These are phyloP conservation scores for Scalopus aquaticus DNA, from an alignment of 2,113 vertebrate genomes.

Conservation along the genomic window DNA sequence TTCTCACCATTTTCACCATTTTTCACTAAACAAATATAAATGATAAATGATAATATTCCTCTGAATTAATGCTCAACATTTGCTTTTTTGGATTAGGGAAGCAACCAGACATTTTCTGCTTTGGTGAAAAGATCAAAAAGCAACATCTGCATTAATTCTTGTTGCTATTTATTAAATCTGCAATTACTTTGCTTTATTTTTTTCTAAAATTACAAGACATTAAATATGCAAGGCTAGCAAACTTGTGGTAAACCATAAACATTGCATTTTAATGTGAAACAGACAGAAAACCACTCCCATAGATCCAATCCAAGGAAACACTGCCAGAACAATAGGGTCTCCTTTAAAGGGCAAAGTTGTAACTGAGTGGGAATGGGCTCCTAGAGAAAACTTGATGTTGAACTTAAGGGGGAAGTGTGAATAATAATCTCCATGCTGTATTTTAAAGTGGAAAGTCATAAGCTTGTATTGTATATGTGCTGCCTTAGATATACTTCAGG, in stretches of 20 bases:
- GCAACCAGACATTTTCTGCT: not conserved
- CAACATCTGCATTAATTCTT: constrained; percentile 55
- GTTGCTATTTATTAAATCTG: constrained; percentile 70
- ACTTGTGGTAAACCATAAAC: constrained; percentile 70
- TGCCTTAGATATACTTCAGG: not conserved
- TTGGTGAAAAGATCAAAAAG: constrained; percentile 47
- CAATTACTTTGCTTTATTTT: constrained; percentile 58
- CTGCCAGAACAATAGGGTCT: constrained; percentile 57
- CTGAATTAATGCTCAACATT: not conserved
- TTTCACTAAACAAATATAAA: constrained; percentile 35
- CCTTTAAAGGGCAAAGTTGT: not conserved
- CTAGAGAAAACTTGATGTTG: not conserved
- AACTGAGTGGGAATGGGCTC: not conserved
- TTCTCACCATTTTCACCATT: constrained; percentile 5
- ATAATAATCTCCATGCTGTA: not conserved
- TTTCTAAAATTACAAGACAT: constrained; percentile 57
- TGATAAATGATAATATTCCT: not conserved
- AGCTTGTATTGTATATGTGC: not conserved
- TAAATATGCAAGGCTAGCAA: constrained; percentile 72
- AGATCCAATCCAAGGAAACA: constrained; percentile 4
- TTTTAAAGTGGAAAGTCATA: not conserved
- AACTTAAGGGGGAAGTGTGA: not conserved
- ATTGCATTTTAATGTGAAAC: constrained; percentile 74
- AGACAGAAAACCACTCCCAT: constrained; percentile 57
- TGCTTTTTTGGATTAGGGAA: constrained; percentile 27